These are phyloP conservation scores for Limnothrissa miodon DNA, from an alignment of 2,113 vertebrate genomes.

Conservation along the genomic window DNA sequence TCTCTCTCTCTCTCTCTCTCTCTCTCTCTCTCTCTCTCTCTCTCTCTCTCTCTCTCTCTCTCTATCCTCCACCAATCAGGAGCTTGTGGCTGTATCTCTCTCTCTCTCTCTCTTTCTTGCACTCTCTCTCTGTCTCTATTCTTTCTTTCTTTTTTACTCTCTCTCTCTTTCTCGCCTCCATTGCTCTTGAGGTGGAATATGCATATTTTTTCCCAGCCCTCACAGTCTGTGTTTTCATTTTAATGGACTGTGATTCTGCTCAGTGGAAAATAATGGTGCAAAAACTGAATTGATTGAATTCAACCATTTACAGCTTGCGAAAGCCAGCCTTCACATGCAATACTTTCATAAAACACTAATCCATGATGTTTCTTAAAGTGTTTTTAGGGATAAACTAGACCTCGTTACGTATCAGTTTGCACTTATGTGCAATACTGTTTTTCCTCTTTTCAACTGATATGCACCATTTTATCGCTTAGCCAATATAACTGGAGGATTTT, in stretches of 20 bases:
- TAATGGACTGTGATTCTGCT: conserved; percentile 15
- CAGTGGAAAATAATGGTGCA: neutral
- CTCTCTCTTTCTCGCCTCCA: neutral
- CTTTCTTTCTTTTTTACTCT: too few species aligned
- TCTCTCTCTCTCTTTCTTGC: conserved; percentile 19
- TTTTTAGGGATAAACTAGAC: conserved; percentile 8
- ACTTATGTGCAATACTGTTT: neutral
- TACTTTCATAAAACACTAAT: neutral
- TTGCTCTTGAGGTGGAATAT: conserved; percentile 10
- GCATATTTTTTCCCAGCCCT: neutral
- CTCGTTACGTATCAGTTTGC: conserved; percentile 13
- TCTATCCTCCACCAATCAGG: too few species aligned
- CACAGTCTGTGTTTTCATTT: neutral
- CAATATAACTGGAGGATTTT: conserved; percentile 15
- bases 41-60: neutral
- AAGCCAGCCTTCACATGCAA: neutral
- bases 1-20: neutral
- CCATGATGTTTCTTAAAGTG: neutral
- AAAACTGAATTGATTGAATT: conserved; percentile 14
- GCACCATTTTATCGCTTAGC: neutral
- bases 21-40: neutral
- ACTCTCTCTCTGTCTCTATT: neutral
- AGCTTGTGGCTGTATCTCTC: too few species aligned
- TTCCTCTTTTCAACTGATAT: conserved; percentile 24
- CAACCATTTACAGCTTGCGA: neutral